phyloP scores from a whole-genome alignment of 2,888 invertebrate species.

The Callyntrura sp. region DNA sequence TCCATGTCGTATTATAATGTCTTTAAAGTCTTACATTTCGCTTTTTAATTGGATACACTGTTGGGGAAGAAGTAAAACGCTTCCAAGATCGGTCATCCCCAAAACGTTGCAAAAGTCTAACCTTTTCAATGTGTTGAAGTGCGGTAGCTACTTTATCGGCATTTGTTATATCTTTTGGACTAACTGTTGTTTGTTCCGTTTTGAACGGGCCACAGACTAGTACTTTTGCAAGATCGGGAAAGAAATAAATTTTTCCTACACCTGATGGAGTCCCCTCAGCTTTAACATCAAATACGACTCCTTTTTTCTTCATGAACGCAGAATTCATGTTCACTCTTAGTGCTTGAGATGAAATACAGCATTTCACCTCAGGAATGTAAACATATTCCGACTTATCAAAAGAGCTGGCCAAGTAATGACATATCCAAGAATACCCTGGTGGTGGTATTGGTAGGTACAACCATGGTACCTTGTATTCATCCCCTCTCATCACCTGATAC shows the following conservation, averaged over 20 bases:
- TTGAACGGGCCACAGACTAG: conserved; percentile 77
- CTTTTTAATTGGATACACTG: conserved; percentile 60
- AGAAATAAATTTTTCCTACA: conserved; percentile 74
- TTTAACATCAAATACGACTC: conserved; percentile 63
- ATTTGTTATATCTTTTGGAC: conserved; percentile 30
- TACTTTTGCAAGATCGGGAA: conserved; percentile 75
- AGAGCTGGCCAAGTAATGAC: conserved; percentile 63
- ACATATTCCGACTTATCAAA: conserved; percentile 66
- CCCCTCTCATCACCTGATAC: conserved; percentile 71
- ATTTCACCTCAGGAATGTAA: conserved; percentile 76
- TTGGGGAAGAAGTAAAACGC: conserved; percentile 54
- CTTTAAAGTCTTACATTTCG: conserved; percentile 57
- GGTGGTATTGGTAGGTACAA: conserved; percentile 76
- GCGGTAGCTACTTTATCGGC: conserved; percentile 55
- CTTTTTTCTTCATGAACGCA: conserved; percentile 60
- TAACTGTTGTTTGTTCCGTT: conserved; percentile 56
- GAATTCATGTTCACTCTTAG: conserved; percentile 69
- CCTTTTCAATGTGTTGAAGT: conserved; percentile 60
- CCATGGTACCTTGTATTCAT: conserved; percentile 72
- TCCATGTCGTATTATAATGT: neutral
- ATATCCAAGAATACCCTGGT: conserved; percentile 74
- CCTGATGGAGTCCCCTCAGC: conserved; percentile 51
- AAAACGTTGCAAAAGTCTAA: conserved; percentile 50
- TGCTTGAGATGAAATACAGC: conserved; percentile 69
- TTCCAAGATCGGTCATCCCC: conserved; percentile 73